A percentile compares a stretch with the other conserved stretches of the same genome.
Conservation (phyloP, 2,888 invertebrate species). For the Caenorhabditis wallacei region DNA sequence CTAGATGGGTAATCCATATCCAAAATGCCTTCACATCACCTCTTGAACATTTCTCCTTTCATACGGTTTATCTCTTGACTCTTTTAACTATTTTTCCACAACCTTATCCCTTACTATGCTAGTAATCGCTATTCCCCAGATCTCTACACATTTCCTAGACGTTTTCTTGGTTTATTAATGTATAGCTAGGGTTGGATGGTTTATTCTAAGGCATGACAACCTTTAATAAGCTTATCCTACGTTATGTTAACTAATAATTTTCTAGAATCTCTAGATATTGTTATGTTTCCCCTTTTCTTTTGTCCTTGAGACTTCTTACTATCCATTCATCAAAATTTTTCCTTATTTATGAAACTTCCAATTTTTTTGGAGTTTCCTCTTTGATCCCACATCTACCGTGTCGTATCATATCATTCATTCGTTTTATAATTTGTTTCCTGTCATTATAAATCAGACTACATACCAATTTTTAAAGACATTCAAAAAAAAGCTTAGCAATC, state of each 20-base stretch:
- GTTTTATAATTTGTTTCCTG: no score
- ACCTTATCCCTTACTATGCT: constrained; percentile 27
- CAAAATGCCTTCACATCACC: constrained; percentile 13
- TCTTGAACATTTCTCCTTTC: constrained; percentile 28
- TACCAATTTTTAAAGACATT: no score
- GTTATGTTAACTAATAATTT: constrained; percentile 17
- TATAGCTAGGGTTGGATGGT: constrained; percentile 4
- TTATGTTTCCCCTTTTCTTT: not conserved
- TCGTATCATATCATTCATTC: no score
- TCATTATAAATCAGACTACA: no score
- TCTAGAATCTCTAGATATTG: not conserved
- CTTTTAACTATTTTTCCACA: constrained; percentile 6
- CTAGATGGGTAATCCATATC: constrained; percentile 11
- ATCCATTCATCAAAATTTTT: not conserved
- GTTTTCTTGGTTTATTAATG: constrained; percentile 4
- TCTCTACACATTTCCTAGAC: constrained; percentile 17
- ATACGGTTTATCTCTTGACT: constrained; percentile 30
- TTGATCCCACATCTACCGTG: no score
- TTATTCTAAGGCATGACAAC: constrained; percentile 33
- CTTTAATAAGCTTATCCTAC: constrained; percentile 23
- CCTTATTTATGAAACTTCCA: constrained; percentile 11
- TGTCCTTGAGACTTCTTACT: not conserved
- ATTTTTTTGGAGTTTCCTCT: no score
- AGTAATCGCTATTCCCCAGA: constrained; percentile 42
- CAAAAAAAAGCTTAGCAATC: no score